Percentiles rank a stretch among this genome's conserved stretches.
Evolutionary conservation across 2,888 invertebrate genomes (phyloP).

Genomic region (Bombylius major): DNA sequence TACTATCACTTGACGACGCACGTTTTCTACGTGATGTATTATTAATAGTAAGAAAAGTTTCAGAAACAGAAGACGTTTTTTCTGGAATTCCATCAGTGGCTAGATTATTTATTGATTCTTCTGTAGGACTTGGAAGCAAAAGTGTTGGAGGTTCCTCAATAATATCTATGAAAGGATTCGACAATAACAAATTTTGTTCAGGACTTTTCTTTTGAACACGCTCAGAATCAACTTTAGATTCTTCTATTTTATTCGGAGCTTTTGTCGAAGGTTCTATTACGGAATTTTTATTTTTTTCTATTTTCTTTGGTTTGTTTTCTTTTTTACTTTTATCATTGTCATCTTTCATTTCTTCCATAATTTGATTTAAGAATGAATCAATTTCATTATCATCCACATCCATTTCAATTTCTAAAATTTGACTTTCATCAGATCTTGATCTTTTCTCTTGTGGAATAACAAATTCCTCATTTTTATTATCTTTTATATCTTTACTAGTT

Average conservation of each 20-base stretch:
- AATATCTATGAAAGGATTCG: background rate
- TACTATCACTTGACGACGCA: conserved; percentile 32
- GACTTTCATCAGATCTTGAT: background rate
- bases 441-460: background rate
- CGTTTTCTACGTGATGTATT: conserved; percentile 14
- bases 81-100: background rate
- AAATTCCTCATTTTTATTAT: background rate
- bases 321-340: background rate
- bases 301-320: background rate
- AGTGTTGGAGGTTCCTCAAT: background rate
- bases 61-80: background rate
- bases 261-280: background rate
- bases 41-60: background rate
- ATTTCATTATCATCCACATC: conserved; percentile 6
- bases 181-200: background rate
- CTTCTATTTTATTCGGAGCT: background rate
- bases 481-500: background rate
- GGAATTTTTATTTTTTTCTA: too few species aligned
- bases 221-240: too few species aligned
- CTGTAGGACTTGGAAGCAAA: background rate
- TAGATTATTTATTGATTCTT: background rate
- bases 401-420: background rate
- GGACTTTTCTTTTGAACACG: background rate
- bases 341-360: conserved; percentile 20
- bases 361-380: conserved; percentile 25